phyloP scores from a whole-genome alignment of 2,113 vertebrate genomes.

The Carassius carassius region DNA sequence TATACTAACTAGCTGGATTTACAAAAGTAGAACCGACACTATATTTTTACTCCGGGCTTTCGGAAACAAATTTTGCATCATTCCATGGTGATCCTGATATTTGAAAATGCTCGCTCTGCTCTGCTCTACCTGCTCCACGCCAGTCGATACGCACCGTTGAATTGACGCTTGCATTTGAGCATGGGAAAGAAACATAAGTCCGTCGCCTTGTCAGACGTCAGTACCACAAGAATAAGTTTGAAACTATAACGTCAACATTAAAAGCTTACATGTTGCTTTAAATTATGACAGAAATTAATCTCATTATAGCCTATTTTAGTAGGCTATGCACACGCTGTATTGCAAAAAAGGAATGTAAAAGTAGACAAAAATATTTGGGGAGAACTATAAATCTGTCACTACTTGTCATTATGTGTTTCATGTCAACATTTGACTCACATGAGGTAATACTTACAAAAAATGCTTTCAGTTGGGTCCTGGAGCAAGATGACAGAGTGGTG shows the following conservation, averaged over 20 bases:
- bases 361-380: not conserved
- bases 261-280: not conserved
- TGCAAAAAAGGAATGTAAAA: not conserved
- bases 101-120: not conserved
- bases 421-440: not conserved
- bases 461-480: not conserved
- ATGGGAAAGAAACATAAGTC: not conserved
- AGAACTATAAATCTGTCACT: constrained; percentile 23
- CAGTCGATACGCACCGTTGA: not conserved
- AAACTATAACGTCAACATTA: not conserved
- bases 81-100: not conserved
- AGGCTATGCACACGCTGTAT: not conserved
- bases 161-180: not conserved
- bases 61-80: too few relatives aligned
- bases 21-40: too few relatives aligned
- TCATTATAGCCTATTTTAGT: not conserved
- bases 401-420: constrained; percentile 31
- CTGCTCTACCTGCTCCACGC: not conserved
- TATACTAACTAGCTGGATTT: too few relatives aligned
- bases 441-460: constrained; percentile 36
- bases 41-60: too few relatives aligned
- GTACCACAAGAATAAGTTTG: not conserved
- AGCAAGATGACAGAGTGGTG: not conserved
- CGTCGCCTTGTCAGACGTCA: not conserved
- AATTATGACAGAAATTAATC: not conserved